Base-by-base conservation (phyloP, 2,888 invertebrate genomes). In the Agonopterix arenella region DNA sequence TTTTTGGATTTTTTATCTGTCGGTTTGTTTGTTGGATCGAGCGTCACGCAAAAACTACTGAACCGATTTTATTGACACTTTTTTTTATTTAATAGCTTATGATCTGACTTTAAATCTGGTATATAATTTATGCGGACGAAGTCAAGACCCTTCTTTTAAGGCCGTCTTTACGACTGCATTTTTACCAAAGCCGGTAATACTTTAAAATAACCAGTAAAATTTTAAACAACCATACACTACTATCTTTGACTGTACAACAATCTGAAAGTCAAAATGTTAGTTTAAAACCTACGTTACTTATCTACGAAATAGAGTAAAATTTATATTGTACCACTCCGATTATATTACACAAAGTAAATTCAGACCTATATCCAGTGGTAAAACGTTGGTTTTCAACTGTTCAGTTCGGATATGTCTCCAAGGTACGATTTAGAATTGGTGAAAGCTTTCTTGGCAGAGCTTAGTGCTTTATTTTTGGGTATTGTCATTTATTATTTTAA, bases 381-480 rank as follows among this genome's bases (percentile, higher is more conserved):
- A 40, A 40, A 40, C 11, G 40, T 40, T 40, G 40, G n/a, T 40
- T 40, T 40, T 10, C 40, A 40, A 40, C 40, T n/a, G 11, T 40
- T n/a, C 10, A 40, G 40, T 10, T 40, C n/a, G n/a, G 11, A 10
- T 10, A 57, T 63, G 64, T 75, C 78, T 78, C 81, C 66, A 72
- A 79, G 80, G 80, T 73, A 64, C 78, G 76, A 80, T 82, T 80
- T 80, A 76, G 76, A 76, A 81, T 78, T 79, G 79, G 77, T 76
- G 80, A 81, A 81, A 82, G 83, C 80, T 80, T 81, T 80, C 82
- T 81, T 81, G 80, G 80, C 78, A 76, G 64, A 73, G 73, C 73
- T 76, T 70, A 71, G 70, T 64, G 68, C 74, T 80, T 78, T 80
- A 78, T 78, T 82, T 84, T 28, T 28, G 28, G 28, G 28, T 28